These are phyloP conservation scores for Elaphurus davidianus DNA, from an alignment of 2,113 vertebrate genomes.

Conservation along the genomic window DNA sequence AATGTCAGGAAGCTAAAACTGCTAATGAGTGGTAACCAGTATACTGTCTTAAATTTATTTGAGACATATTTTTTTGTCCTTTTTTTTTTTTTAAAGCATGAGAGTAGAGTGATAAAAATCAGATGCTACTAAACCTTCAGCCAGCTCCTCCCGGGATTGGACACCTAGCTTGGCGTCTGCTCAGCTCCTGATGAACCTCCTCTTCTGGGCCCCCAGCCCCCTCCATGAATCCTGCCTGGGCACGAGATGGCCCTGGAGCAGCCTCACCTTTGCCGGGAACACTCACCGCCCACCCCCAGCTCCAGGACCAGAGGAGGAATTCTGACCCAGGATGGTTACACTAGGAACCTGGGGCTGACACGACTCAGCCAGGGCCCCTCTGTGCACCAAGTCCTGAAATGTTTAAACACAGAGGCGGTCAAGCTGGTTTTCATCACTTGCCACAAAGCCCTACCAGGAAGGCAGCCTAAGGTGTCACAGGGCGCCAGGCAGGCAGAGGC, in stretches of 20 bases:
- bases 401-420: accelerated
- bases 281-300: too few species aligned
- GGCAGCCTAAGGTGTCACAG: accelerated
- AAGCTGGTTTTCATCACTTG: accelerated
- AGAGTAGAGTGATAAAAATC: not conserved
- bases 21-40: not conserved
- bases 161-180: accelerated
- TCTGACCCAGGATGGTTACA: not conserved
- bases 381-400: not conserved
- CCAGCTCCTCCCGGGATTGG: accelerated
- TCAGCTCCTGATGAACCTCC: accelerated
- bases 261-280: not conserved
- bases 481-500: not conserved
- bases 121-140: not conserved
- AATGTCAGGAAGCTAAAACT: not conserved
- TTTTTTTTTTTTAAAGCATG: not conserved
- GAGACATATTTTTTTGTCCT: not conserved
- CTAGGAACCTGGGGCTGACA: not conserved
- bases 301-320: not conserved
- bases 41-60: too few species aligned
- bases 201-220: not conserved
- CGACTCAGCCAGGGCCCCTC: too few species aligned
- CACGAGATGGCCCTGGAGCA: accelerated
- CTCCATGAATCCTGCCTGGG: accelerated
- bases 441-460: accelerated